phyloP scores from a whole-genome alignment of 2,113 vertebrate genomes.

The Crotalus horridus region DNA sequence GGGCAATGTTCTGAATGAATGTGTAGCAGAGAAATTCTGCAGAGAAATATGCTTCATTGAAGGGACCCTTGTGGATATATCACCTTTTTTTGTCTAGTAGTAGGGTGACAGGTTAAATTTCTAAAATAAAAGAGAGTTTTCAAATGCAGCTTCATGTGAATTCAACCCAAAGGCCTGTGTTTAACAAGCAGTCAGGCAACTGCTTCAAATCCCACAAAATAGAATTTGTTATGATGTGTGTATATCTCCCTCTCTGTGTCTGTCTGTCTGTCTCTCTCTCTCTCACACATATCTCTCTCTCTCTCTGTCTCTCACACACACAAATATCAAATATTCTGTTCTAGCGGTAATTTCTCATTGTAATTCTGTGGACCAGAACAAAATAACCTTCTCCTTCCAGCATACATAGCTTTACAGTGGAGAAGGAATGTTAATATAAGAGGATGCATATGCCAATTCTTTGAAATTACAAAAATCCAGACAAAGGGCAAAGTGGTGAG shows the following conservation, averaged over 20 bases:
- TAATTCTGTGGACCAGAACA: not conserved
- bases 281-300: no score
- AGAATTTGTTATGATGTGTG: not conserved
- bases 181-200: not conserved
- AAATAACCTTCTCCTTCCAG: not conserved
- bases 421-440: not conserved
- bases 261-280: no score
- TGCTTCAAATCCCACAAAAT: not conserved
- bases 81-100: fast-evolving
- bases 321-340: not conserved
- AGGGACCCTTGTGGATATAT: not conserved
- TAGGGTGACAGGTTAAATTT: fast-evolving
- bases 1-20: not conserved
- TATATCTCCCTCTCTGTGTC: no score
- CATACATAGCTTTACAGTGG: not conserved
- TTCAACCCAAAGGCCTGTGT: not conserved
- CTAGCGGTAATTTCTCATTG: not conserved
- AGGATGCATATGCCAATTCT: fast-evolving
- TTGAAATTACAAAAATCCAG: not conserved
- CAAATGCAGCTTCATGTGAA: fast-evolving
- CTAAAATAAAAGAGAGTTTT: fast-evolving
- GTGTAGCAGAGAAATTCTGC: not conserved
- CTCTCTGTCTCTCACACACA: no score
- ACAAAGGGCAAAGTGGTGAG: not conserved
- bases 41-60: fast-evolving